phyloP scores from a whole-genome alignment of 2,797 vertebrate genomes.

The Chiloscyllium punctatum region DNA sequence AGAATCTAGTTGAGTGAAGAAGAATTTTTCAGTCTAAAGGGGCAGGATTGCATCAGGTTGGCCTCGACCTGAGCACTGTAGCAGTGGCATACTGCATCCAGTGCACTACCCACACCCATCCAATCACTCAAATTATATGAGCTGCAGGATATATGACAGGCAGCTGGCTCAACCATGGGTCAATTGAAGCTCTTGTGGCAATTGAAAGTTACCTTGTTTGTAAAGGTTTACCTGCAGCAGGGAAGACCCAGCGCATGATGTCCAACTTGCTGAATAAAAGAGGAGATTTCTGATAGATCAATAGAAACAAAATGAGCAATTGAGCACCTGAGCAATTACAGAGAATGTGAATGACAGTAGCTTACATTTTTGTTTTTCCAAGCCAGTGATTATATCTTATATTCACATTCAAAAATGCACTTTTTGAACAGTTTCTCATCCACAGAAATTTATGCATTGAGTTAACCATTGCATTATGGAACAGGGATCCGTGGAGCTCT shows the following conservation, averaged over 20 bases:
- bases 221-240: not conserved
- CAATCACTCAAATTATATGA: not conserved
- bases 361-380: not conserved
- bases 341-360: too few relatives aligned
- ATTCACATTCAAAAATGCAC: not conserved
- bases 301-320: not conserved
- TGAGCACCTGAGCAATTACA: not conserved
- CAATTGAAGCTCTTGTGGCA: not conserved
- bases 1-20: not conserved
- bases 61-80: not conserved
- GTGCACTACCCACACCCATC: not conserved
- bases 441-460: not conserved
- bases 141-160: not conserved
- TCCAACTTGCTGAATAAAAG: not conserved
- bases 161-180: too few relatives aligned
- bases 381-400: not conserved
- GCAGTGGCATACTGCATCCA: too few relatives aligned
- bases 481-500: not conserved
- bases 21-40: not conserved
- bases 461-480: not conserved
- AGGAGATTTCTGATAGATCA: not conserved
- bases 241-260: not conserved
- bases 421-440: not conserved
- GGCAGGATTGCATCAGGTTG: too few relatives aligned
- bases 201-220: not conserved